Percentiles rank a stretch among this genome's conserved stretches.
Conservation (phyloP, 2,888 invertebrate genomes). For the Catocala fraxini region DNA sequence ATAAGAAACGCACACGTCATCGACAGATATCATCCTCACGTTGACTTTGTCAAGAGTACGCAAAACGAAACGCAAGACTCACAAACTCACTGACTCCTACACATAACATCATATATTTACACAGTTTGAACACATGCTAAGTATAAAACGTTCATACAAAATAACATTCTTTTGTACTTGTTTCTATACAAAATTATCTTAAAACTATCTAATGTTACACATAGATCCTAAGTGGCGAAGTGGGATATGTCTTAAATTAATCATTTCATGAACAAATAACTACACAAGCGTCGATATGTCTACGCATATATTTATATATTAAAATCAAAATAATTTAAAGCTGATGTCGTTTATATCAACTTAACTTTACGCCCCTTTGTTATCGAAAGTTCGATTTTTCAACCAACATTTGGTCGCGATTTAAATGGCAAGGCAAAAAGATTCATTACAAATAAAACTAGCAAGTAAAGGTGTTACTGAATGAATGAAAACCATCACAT, state of each 20-base stretch:
- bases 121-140: slow-evolving; percentile 48
- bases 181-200: slow-evolving; percentile 56
- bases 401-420: slow-evolving; percentile 31
- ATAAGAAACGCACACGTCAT: not conserved
- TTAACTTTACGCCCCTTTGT: slow-evolving; percentile 51
- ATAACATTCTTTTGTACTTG: slow-evolving; percentile 59
- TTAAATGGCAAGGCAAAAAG: slow-evolving; percentile 48
- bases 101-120: slow-evolving; percentile 46
- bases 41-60: slow-evolving; percentile 34
- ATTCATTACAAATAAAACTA: slow-evolving; percentile 59
- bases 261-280: slow-evolving; percentile 58
- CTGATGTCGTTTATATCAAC: slow-evolving; percentile 61
- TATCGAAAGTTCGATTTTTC: slow-evolving; percentile 37
- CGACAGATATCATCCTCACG: not conserved
- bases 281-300: slow-evolving; percentile 62
- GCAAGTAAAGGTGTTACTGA: slow-evolving; percentile 67
- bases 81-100: slow-evolving; percentile 17
- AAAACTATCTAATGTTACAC: slow-evolving; percentile 43
- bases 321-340: slow-evolving; percentile 73
- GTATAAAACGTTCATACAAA: slow-evolving; percentile 49
- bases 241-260: slow-evolving; percentile 78
- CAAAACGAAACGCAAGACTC: slow-evolving; percentile 15
- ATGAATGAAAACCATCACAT: slow-evolving; percentile 62
- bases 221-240: slow-evolving; percentile 74
- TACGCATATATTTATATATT: slow-evolving; percentile 59